These are phyloP conservation scores for Aromia moschata DNA, from an alignment of 2,888 invertebrate genomes.

Conservation along the genomic window DNA sequence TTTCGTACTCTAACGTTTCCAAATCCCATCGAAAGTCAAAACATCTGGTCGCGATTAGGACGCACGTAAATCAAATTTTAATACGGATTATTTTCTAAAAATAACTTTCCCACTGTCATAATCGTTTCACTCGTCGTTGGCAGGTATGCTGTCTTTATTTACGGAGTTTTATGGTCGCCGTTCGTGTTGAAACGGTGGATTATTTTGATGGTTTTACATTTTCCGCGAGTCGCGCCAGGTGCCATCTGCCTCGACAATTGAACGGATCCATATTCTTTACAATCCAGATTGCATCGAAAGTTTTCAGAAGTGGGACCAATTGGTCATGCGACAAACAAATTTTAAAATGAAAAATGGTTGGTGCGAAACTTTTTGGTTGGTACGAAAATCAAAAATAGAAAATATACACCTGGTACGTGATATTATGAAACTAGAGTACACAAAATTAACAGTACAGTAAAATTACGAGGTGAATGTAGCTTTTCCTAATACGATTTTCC, in stretches of 20 bases:
- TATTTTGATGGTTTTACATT: conserved; percentile 17
- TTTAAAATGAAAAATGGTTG: no score
- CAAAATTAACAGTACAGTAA: no score
- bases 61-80: conserved; percentile 35
- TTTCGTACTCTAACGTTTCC: conserved; percentile 30
- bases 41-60: conserved; percentile 37
- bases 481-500: no score
- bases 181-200: conserved; percentile 1
- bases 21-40: conserved; percentile 36
- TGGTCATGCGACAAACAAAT: no score
- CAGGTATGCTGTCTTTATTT: conserved; percentile 9
- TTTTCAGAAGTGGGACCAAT: no score
- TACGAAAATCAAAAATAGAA: no score
- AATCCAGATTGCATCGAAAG: no score
- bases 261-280: background rate
- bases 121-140: conserved; percentile 25
- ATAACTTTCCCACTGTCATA: conserved; percentile 30
- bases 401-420: no score
- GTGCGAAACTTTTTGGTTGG: no score
- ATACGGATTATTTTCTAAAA: conserved; percentile 27
- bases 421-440: no score
- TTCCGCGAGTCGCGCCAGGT: conserved; percentile 1
- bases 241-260: background rate
- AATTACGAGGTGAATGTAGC: no score
- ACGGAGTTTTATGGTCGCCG: conserved; percentile 8